phyloP scores from a whole-genome alignment of 2,888 invertebrate genomes.

The Brachyptera risi region DNA sequence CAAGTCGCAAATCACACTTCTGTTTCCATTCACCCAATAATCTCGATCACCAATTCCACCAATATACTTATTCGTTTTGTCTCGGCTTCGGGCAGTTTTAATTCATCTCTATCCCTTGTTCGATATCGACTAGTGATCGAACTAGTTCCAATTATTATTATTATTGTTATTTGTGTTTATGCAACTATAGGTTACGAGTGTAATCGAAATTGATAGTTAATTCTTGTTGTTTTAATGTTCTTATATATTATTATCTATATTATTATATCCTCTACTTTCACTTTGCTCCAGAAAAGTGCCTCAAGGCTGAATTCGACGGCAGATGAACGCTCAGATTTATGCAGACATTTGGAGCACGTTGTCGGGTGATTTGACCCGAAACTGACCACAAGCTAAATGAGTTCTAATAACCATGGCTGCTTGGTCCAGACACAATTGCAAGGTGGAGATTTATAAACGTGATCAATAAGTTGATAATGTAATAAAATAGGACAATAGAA shows the following conservation, averaged over 20 bases:
- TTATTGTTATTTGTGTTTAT: constrained; percentile 9
- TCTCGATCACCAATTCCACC: too few relatives aligned
- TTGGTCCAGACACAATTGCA: too few relatives aligned
- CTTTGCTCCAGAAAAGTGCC: constrained; percentile 15
- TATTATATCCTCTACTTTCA: constrained; percentile 6
- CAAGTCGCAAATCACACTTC: too few relatives aligned
- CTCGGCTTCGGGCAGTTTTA: too few relatives aligned
- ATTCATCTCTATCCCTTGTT: too few relatives aligned
- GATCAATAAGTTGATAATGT: too few relatives aligned
- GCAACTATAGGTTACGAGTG: constrained; percentile 15
- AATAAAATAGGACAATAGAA: too few relatives aligned
- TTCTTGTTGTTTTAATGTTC: constrained; percentile 7
- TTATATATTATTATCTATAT: constrained; percentile 12
- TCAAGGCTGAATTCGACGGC: constrained; percentile 14
- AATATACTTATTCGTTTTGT: too few relatives aligned
- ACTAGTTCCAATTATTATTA: constrained; percentile 10
- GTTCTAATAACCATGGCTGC: neutral
- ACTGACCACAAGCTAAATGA: constrained; percentile 3
- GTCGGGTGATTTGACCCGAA: constrained; percentile 5
- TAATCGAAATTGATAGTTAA: constrained; percentile 20
- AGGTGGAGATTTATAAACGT: too few relatives aligned
- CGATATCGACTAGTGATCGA: neutral
- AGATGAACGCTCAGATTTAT: constrained; percentile 8
- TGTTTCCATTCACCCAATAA: too few relatives aligned
- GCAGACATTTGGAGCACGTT: constrained; percentile 10